Base-by-base conservation (phyloP, 2,113 vertebrate species). In the Mola mola region DNA sequence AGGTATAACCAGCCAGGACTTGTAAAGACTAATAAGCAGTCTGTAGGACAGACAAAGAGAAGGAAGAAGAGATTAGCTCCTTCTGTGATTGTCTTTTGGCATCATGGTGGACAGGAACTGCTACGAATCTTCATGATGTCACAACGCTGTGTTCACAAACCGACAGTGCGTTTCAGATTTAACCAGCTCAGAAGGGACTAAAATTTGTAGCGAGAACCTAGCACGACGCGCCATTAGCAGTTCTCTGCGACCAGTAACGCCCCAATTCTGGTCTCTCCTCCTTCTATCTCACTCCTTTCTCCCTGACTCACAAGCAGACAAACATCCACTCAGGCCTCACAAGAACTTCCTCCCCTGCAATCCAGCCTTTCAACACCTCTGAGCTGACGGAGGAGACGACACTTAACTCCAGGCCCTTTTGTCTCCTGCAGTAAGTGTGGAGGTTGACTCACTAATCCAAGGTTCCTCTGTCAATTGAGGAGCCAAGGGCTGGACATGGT, bases 371-470 rank as follows among this genome's bases (percentile, higher is more conserved):
- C 79, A 82, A 83, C 87, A 82, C 80, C 69, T 81, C 78, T 3
- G 53, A 28, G 69, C 61, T 42, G 78, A 68, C 57, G 40, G 78
- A 72, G 79, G 77, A 84, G 72, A 83, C 47, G 72, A 79, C 81
- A 81, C 85, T 87, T 86, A 58, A 79, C 79, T 86, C 61, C 57
- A 79, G 77, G 84, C 49, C 81, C 83, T 72, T 84, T 80, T 81
- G 84, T 89, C 87, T 87, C 70, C 84, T 52, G 74, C 78, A 60
- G 65, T 67, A 81, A 84, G 82, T 79, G 81, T 81, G 81, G 59
- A 70, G 72, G 52, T 76, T 77, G 87, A 84, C 82, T 87, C 82
- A 79, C 78, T 80, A 79, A 76, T 81, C 75, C 78, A 67, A 19
- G 69, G 78, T 73, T 81, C 68, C 64, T 83, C 75, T 61, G 46